Percentiles rank a stretch among this genome's conserved stretches.
Evolutionary conservation across 1,140 invertebrate genomes (phyloP).

Genomic region (Acyrthosiphon pisum): DNA sequence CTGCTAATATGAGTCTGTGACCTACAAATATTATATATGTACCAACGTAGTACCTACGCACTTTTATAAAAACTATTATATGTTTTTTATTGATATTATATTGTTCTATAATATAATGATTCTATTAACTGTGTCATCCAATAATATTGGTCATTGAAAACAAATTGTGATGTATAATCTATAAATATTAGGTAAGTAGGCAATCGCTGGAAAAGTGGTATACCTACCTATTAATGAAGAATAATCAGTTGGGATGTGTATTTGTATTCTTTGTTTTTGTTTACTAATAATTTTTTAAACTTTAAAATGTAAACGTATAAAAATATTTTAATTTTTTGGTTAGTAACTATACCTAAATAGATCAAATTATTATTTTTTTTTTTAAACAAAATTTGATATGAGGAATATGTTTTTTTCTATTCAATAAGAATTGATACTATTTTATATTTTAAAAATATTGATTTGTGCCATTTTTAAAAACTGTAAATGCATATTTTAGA

Average conservation of each 20-base stretch:
- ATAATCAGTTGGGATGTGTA: background rate
- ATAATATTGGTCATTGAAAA: no score
- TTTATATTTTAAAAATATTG: background rate
- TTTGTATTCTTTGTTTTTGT: background rate
- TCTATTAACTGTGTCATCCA: no score
- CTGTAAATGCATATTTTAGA: background rate
- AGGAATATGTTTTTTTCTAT: background rate
- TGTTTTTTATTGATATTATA: no score
- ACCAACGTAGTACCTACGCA: background rate
- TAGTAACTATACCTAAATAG: no score
- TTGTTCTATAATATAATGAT: no score
- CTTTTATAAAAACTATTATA: background rate
- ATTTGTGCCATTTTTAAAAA: no score
- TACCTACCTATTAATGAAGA: background rate
- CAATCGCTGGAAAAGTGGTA: background rate
- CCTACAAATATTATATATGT: background rate
- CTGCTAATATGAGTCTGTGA: background rate
- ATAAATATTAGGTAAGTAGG: background rate
- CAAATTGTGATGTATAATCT: no score
- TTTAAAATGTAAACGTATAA: background rate
- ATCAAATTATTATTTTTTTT: background rate
- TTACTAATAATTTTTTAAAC: background rate
- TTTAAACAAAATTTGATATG: background rate
- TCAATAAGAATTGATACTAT: background rate
- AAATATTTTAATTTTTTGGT: no score